A percentile compares a stretch with the other conserved stretches of the same genome.
Conservation (phyloP, 1,140 invertebrate species). For the Sweltsa coloradensis region DNA sequence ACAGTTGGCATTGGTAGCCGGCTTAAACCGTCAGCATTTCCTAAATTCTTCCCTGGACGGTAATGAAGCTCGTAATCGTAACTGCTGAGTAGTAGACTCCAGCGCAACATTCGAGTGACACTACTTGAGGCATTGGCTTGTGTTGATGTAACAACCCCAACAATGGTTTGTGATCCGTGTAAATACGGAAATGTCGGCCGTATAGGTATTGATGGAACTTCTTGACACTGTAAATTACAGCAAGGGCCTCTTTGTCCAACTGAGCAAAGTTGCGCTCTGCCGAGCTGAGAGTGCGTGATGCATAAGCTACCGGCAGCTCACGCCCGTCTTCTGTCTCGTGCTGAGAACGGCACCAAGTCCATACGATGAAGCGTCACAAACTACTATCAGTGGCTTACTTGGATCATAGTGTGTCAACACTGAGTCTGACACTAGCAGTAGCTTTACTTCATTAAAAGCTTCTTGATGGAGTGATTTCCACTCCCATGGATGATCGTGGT, state of each 20-base stretch:
- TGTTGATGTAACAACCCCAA: conserved; percentile 27
- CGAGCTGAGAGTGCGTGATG: conserved; percentile 21
- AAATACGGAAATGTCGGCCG: conserved; percentile 26
- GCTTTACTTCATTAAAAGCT: background rate
- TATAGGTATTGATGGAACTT: conserved; percentile 27
- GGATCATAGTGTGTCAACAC: background rate
- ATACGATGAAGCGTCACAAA: conserved; percentile 28
- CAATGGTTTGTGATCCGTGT: conserved; percentile 35
- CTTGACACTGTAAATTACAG: conserved; percentile 13
- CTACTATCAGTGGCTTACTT: conserved; percentile 15
- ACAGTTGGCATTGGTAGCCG: background rate
- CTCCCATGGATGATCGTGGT: conserved; percentile 4
- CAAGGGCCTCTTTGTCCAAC: conserved; percentile 33
- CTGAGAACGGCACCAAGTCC: conserved; percentile 27
- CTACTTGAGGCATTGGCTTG: conserved; percentile 22
- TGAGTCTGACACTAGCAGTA: background rate
- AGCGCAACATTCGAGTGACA: conserved; percentile 16
- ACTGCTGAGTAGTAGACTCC: background rate
- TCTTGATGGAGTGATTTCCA: background rate
- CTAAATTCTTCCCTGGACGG: background rate
- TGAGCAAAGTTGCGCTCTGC: conserved; percentile 32
- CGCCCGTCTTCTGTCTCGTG: conserved; percentile 22
- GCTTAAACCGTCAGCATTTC: conserved; percentile 4
- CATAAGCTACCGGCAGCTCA: conserved; percentile 24
- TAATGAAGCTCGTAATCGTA: conserved; percentile 1